Conservation (phyloP, 1,140 invertebrate species). For the Psilanteris sp. region DNA sequence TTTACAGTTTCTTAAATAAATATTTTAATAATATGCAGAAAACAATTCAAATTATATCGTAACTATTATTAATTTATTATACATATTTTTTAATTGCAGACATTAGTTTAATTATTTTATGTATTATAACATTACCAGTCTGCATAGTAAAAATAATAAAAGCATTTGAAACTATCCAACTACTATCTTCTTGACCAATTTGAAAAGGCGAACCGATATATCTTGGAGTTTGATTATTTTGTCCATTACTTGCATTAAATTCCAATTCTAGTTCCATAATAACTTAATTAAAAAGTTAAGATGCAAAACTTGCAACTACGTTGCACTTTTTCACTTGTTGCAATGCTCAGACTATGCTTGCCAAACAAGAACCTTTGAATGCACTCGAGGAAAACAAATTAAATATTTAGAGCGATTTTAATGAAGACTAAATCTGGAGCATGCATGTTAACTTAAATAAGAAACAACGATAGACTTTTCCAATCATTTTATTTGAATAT, state of each 20-base stretch:
- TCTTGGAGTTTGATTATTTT: conserved; percentile 10
- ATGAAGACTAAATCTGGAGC: too few species aligned
- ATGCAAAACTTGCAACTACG: too few species aligned
- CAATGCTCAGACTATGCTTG: too few species aligned
- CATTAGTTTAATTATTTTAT: too few species aligned
- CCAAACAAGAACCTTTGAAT: neutral
- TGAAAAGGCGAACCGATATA: conserved; percentile 76
- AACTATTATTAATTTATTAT: too few species aligned
- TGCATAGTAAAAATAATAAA: conserved; percentile 99
- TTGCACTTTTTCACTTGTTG: too few species aligned
- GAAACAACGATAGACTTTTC: conserved; percentile 51
- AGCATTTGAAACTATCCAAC: conserved; percentile 94
- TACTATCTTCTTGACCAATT: conserved; percentile 89
- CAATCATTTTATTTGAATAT: conserved; percentile 73
- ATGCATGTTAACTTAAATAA: too few species aligned
- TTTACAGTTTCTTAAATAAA: too few species aligned
- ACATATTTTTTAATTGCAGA: too few species aligned
- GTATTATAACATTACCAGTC: conserved; percentile 83
- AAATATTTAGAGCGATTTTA: conserved; percentile 62
- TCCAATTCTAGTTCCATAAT: conserved; percentile 9
- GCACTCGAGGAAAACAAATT: conserved; percentile 67
- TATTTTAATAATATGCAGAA: too few species aligned
- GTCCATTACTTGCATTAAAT: neutral
- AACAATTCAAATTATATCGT: too few species aligned
- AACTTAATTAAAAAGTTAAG: neutral